Conservation (phyloP, 2,113 vertebrate genomes). For the Puffinus mauretanicus region DNA sequence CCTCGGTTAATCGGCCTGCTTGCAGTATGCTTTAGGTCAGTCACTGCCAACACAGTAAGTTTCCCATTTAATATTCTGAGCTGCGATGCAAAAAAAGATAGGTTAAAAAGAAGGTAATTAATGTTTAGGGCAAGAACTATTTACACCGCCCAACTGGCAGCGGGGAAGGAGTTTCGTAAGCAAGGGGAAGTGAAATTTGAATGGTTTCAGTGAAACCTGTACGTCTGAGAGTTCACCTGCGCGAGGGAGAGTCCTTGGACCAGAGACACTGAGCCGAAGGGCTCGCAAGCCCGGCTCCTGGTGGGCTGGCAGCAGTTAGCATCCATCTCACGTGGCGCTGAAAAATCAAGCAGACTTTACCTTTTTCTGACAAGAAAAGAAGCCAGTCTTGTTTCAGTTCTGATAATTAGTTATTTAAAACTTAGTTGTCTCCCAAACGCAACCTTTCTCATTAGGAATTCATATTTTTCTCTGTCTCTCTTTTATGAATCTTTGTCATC, state of each 20-base stretch:
- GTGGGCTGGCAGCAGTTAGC: background rate
- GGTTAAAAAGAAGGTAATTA: background rate
- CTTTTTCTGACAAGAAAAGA: background rate
- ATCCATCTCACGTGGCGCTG: accelerated
- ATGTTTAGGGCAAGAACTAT: background rate
- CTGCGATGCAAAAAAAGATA: background rate
- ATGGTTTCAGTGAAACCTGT: background rate
- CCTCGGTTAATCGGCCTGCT: background rate
- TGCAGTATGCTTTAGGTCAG: background rate
- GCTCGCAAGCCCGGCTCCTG: background rate
- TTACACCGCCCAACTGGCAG: background rate
- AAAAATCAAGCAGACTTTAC: background rate
- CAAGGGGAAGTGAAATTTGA: background rate
- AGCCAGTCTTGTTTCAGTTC: background rate
- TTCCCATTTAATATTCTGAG: background rate
- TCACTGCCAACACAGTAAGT: background rate
- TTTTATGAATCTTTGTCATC: background rate
- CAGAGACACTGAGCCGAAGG: background rate
- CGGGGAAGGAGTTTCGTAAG: background rate
- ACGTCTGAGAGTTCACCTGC: background rate
- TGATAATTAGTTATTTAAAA: background rate
- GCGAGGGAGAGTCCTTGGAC: background rate
- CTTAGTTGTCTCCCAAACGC: background rate
- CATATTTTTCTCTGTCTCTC: background rate
- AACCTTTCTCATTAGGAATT: background rate